phyloP scores from a whole-genome alignment of 37 sponge, comb jelly and placozoan species.

The Ephydatia muelleri region DNA sequence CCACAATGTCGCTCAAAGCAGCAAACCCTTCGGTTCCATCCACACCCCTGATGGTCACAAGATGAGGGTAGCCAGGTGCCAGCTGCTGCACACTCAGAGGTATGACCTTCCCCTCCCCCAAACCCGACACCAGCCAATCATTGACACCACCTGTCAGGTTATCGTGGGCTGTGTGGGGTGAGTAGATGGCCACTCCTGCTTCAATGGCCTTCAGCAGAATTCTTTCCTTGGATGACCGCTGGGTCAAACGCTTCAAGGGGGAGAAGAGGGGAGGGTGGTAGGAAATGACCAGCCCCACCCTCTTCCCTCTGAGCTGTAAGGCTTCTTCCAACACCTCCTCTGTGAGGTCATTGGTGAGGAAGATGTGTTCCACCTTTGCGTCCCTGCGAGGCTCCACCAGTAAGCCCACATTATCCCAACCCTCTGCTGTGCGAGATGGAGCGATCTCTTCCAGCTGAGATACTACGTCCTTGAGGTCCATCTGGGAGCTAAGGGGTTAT shows the following conservation, averaged over 20 bases:
- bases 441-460: constrained; percentile 61
- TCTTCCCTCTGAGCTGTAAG: neutral
- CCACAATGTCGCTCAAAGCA: neutral
- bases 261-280: constrained; percentile 96
- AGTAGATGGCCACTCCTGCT: constrained; percentile 80
- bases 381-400: constrained; percentile 73
- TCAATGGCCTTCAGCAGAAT: constrained; percentile 81
- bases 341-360: constrained; percentile 95
- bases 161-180: constrained; percentile 94
- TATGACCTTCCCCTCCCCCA: constrained; percentile 63
- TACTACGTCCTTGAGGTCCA: constrained; percentile 73
- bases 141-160: constrained; percentile 82
- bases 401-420: constrained; percentile 97
- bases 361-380: constrained; percentile 24
- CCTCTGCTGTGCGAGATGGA: constrained; percentile 66
- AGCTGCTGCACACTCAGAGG: constrained; percentile 20
- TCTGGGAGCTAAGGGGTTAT: neutral
- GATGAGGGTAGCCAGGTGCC: neutral
- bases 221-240: constrained; percentile 79
- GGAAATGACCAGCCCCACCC: constrained; percentile 66
- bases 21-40: neutral
- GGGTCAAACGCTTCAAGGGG: constrained; percentile 82
- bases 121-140: constrained; percentile 87
- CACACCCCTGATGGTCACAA: constrained; percentile 7
- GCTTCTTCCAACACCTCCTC: constrained; percentile 84